A percentile compares a stretch with the other conserved stretches of the same genome.
Conservation (phyloP, 1,140 invertebrate genomes). For the Probaryconus sp. region DNA sequence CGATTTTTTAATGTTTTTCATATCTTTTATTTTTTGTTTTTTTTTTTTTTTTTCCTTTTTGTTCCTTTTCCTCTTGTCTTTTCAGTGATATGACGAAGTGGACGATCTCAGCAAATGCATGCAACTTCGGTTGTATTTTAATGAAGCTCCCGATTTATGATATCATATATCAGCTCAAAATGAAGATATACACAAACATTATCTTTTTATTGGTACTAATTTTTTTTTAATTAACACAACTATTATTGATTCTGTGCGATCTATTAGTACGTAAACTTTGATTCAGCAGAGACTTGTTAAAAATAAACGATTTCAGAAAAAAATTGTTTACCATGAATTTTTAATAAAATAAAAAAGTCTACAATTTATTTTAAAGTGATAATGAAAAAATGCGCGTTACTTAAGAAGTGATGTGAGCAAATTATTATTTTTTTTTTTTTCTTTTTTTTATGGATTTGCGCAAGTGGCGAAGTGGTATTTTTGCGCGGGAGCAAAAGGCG, state of each 20-base stretch:
- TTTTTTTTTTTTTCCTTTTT: conserved; percentile 28
- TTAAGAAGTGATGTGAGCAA: conserved; percentile 11
- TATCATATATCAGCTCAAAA: conserved; percentile 58
- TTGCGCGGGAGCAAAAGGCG: conserved; percentile 34
- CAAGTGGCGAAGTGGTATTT: conserved; percentile 37
- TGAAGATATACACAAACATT: too few relatives aligned
- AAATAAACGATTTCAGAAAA: too few relatives aligned
- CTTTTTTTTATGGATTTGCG: too few relatives aligned
- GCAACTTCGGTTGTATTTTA: conserved; percentile 29
- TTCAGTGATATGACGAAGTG: conserved; percentile 62
- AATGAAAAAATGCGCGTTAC: not conserved
- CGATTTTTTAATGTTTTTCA: conserved; percentile 31
- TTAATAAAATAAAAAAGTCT: too few relatives aligned
- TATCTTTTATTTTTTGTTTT: conserved; percentile 14
- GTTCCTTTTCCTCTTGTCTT: conserved; percentile 18
- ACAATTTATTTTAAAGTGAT: too few relatives aligned
- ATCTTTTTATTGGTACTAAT: too few relatives aligned
- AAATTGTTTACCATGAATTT: too few relatives aligned
- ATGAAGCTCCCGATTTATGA: conserved; percentile 63
- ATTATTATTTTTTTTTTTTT: conserved; percentile 26
- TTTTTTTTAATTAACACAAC: too few relatives aligned
- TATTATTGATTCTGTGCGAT: too few relatives aligned
- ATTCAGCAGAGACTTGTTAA: too few relatives aligned
- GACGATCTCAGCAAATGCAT: conserved; percentile 30
- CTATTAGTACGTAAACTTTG: too few relatives aligned